A percentile compares a stretch with the other conserved stretches of the same genome.
These are phyloP conservation scores for Pseudopipra pipra DNA, from an alignment of 2,113 vertebrate species.

Conservation along the genomic window DNA sequence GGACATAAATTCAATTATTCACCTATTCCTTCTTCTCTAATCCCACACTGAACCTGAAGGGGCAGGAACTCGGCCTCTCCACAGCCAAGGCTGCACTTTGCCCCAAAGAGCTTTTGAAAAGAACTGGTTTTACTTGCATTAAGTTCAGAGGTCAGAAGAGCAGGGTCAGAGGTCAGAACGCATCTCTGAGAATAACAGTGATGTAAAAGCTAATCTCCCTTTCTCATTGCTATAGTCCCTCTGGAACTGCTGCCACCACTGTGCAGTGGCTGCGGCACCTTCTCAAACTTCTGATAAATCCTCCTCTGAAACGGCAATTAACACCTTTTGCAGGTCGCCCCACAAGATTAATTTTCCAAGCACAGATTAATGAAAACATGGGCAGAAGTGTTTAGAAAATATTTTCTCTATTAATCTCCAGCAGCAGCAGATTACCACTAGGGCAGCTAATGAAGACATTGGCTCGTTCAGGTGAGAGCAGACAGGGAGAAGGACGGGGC, in stretches of 20 bases:
- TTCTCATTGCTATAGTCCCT: too few relatives aligned
- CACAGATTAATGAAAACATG: constrained; percentile 62
- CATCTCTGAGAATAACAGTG: too few relatives aligned
- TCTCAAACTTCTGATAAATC: constrained; percentile 49
- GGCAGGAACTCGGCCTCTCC: rapidly evolving
- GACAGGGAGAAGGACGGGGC: not conserved
- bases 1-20: not conserved
- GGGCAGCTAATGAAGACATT: constrained; percentile 50
- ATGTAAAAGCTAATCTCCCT: too few relatives aligned
- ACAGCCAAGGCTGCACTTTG: not conserved
- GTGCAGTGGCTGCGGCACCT: not conserved
- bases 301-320: constrained; percentile 45
- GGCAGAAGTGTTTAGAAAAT: constrained; percentile 62
- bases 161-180: too few relatives aligned
- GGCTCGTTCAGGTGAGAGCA: not conserved
- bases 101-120: not conserved
- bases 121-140: not conserved
- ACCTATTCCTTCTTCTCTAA: not conserved
- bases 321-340: constrained; percentile 58
- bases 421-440: constrained; percentile 40
- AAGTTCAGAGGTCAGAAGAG: not conserved
- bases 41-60: not conserved
- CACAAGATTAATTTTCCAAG: constrained; percentile 62
- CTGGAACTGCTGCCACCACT: not conserved
- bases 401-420: constrained; percentile 74